These are phyloP conservation scores for Catharus fuscescens DNA, from an alignment of 2,113 vertebrate genomes.

Conservation along the genomic window DNA sequence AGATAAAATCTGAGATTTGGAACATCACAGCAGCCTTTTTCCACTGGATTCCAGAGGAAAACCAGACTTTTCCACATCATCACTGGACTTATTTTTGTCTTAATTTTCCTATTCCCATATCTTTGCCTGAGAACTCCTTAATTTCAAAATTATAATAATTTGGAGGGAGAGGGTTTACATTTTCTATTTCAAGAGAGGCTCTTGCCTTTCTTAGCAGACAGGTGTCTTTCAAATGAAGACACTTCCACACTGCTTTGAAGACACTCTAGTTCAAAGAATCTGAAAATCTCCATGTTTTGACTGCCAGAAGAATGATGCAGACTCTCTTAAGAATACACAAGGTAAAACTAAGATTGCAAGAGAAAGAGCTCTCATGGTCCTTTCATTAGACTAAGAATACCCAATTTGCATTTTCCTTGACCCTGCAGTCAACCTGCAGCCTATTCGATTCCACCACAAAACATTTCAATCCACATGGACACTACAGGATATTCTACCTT, in stretches of 20 bases:
- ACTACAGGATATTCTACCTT: conserved; percentile 68
- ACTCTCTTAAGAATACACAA: background rate
- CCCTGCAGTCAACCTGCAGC: background rate
- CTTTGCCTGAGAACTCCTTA: too few species aligned
- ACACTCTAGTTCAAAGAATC: background rate
- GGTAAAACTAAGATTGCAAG: background rate
- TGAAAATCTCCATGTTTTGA: background rate
- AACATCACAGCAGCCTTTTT: too few species aligned
- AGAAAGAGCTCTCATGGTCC: background rate
- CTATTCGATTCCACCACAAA: background rate
- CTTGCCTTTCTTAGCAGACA: too few species aligned
- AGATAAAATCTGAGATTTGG: too few species aligned
- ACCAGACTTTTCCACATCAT: too few species aligned
- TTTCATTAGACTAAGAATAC: background rate
- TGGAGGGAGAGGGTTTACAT: too few species aligned
- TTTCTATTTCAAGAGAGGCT: too few species aligned
- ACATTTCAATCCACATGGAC: background rate
- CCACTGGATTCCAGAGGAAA: too few species aligned
- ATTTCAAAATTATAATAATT: too few species aligned
- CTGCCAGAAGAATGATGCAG: background rate
- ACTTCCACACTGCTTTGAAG: background rate
- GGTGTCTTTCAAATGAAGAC: too few species aligned
- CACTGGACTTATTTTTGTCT: too few species aligned
- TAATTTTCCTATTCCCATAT: too few species aligned
- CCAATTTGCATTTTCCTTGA: background rate